Percentiles rank a stretch among this genome's conserved stretches.
phyloP scores from a whole-genome alignment of 2,888 invertebrate genomes.

The Cepaea hortensis region DNA sequence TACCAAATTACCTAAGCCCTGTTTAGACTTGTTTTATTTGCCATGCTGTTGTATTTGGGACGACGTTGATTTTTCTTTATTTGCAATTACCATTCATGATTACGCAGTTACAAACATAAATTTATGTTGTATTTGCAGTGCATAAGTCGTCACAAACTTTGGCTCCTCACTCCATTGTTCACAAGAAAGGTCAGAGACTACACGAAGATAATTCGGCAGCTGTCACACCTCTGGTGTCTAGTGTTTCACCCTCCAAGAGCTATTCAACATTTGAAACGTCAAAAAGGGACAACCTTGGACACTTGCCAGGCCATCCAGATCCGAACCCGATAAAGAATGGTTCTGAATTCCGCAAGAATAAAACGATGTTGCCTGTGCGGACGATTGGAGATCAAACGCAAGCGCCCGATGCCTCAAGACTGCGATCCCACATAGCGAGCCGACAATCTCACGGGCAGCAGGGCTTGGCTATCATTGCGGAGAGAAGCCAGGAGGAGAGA shows the following conservation, averaged over 20 bases:
- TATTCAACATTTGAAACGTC: neutral
- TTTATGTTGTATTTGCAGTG: neutral
- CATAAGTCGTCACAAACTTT: neutral
- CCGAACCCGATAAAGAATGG: neutral
- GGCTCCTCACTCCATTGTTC: neutral
- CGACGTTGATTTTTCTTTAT: no score
- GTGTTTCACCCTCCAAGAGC: neutral
- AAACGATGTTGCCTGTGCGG: no score
- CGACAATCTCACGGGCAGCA: neutral
- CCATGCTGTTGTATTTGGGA: no score
- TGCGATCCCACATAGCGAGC: neutral
- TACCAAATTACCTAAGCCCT: no score
- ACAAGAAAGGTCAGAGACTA: no score
- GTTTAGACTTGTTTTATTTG: no score
- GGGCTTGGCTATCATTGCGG: neutral
- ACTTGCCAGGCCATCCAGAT: neutral
- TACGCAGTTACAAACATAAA: neutral
- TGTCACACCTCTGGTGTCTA: neutral
- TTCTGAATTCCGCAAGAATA: neutral
- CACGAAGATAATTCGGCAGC: no score
- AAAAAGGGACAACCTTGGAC: neutral
- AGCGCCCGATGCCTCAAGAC: no score
- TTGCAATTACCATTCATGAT: no score
- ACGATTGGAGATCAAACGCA: no score
- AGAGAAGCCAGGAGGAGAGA: neutral